Evolutionary conservation across 2,797 vertebrate genomes (phyloP).

Genomic region (Arremon aurantiirostris): DNA sequence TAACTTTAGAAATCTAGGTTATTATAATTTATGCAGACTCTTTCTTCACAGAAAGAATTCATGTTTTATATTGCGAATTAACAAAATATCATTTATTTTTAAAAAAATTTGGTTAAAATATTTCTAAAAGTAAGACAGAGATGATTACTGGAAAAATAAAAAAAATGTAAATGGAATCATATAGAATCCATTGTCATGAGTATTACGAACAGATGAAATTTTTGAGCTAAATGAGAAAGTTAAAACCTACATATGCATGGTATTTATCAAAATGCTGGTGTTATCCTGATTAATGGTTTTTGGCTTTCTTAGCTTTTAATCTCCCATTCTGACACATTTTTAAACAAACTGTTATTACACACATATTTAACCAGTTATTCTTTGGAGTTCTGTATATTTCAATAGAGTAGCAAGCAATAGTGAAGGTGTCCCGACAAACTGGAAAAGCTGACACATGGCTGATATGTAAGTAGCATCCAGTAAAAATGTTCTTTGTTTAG

Average conservation of each 20-base stretch:
- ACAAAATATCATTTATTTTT: not conserved
- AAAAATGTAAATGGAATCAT: not conserved
- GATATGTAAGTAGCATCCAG: not conserved
- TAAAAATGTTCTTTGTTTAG: not conserved
- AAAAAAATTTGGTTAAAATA: not conserved
- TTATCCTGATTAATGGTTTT: not conserved
- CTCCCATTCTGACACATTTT: not conserved
- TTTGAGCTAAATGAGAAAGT: not conserved
- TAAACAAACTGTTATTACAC: not conserved
- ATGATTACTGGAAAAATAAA: not conserved
- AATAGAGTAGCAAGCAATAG: not conserved
- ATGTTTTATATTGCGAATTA: not conserved
- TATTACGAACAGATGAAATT: not conserved
- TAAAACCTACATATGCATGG: not conserved
- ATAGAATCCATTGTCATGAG: not conserved
- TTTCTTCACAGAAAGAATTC: not conserved
- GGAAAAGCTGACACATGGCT: not conserved
- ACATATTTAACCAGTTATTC: not conserved
- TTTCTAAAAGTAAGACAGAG: not conserved
- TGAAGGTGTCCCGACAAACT: not conserved
- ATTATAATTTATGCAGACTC: not conserved
- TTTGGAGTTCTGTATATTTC: not conserved
- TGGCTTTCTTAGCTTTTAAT: not conserved
- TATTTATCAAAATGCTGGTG: not conserved
- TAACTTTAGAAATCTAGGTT: not conserved